Conservation (phyloP, 1,140 invertebrate genomes). For the Dysdera silvatica region DNA sequence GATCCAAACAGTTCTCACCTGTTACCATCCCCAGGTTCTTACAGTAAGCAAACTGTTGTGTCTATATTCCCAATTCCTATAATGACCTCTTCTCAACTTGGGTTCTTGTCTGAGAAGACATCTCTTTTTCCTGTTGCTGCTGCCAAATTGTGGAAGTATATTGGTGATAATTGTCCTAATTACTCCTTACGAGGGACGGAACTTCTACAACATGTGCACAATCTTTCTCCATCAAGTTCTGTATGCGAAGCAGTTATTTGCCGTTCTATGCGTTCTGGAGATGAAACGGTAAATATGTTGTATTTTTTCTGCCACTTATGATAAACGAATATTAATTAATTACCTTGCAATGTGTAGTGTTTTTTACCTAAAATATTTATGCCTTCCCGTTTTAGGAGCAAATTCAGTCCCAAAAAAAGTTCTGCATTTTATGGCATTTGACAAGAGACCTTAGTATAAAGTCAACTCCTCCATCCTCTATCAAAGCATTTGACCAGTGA, state of each 20-base stretch:
- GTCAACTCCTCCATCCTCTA: conserved; percentile 47
- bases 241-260: conserved; percentile 64
- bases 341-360: no score
- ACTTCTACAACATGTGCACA: conserved; percentile 60
- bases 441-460: conserved; percentile 55
- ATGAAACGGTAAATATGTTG: conserved; percentile 36
- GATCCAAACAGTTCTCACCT: conserved; percentile 10
- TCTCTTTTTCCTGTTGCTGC: conserved; percentile 50
- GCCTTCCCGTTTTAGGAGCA: conserved; percentile 41
- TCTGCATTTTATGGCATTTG: conserved; percentile 69
- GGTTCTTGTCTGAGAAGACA: conserved; percentile 32
- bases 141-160: conserved; percentile 58
- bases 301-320: no score
- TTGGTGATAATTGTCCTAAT: conserved; percentile 52
- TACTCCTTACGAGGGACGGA: conserved; percentile 58
- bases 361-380: no score
- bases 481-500: conserved; percentile 53
- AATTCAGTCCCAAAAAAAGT: conserved; percentile 63
- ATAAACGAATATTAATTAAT: no score
- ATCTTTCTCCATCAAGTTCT: conserved; percentile 53
- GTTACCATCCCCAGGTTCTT: neutral
- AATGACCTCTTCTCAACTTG: conserved; percentile 35
- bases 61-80: conserved; percentile 44
- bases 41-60: conserved; percentile 31
- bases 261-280: conserved; percentile 44